phyloP scores from a whole-genome alignment of 2,113 vertebrate genomes.

The Rhadina sibilatrix region DNA sequence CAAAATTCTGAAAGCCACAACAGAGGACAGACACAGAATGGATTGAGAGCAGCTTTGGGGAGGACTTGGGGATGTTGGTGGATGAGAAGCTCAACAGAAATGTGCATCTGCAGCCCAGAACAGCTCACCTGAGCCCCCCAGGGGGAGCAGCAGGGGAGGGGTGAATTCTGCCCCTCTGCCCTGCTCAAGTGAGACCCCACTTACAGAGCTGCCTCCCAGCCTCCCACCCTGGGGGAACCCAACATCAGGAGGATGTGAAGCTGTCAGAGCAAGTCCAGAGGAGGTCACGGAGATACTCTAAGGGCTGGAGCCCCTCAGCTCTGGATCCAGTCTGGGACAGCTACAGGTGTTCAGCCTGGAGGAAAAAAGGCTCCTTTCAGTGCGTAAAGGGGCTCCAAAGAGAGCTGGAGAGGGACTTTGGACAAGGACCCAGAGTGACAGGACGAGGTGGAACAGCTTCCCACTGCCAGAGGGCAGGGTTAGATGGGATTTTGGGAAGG shows the following conservation, averaged over 20 bases:
- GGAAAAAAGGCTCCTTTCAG: background rate
- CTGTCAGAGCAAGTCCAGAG: background rate
- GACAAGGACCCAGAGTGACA: accelerated
- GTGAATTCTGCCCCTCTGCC: background rate
- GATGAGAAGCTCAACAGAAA: background rate
- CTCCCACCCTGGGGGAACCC: background rate
- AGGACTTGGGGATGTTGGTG: background rate
- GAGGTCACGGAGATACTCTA: background rate
- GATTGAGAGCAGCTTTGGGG: background rate
- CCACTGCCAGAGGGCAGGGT: background rate
- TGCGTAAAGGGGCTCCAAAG: background rate
- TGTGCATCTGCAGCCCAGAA: background rate
- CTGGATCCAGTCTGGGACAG: background rate
- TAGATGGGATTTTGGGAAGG: background rate
- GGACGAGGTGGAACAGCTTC: background rate
- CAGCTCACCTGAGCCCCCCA: background rate
- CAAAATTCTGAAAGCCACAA: conserved; percentile 26
- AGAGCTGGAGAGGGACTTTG: background rate
- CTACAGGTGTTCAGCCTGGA: background rate
- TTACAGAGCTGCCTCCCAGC: background rate
- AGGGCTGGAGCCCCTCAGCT: background rate
- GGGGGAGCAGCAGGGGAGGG: background rate
- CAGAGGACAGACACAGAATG: background rate
- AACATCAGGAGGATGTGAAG: accelerated
- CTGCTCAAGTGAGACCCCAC: background rate